Conservation (phyloP, 1,140 invertebrate genomes). For the Leptoteleia sp. region DNA sequence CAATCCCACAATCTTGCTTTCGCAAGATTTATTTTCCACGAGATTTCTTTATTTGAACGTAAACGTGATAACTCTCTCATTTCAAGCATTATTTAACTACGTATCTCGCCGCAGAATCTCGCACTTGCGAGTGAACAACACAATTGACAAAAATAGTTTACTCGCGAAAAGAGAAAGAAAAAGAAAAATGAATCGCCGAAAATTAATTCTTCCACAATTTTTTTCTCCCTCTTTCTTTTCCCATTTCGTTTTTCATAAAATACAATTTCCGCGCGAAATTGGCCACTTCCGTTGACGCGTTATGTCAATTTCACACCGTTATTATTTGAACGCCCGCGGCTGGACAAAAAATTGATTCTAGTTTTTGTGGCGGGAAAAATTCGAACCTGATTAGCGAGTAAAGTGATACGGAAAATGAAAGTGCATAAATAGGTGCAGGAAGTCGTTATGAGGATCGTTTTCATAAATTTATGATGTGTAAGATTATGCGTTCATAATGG, state of each 20-base stretch:
- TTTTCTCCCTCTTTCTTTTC: too few relatives aligned
- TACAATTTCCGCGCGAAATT: constrained; percentile 12
- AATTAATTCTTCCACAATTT: too few relatives aligned
- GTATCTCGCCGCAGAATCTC: constrained; percentile 21
- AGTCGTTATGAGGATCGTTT: constrained; percentile 28
- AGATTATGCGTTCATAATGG: constrained; percentile 21
- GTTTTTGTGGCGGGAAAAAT: constrained; percentile 19
- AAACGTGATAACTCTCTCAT: constrained; percentile 34
- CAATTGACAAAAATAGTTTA: too few relatives aligned
- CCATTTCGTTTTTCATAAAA: too few relatives aligned
- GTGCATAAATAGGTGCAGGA: constrained; percentile 39
- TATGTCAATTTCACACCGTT: constrained; percentile 15
- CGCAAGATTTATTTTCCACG: constrained; percentile 22
- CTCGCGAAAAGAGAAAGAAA: too few relatives aligned
- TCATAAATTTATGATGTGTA: constrained; percentile 24
- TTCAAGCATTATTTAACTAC: constrained; percentile 16
- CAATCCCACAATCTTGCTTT: constrained; percentile 10
- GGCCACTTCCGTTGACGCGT: constrained; percentile 15
- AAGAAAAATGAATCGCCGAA: too few relatives aligned
- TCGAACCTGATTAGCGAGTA: constrained; percentile 39
- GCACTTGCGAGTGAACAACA: too few relatives aligned
- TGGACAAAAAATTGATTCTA: constrained; percentile 11
- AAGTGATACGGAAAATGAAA: constrained; percentile 44
- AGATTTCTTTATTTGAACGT: constrained; percentile 17
- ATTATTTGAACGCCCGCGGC: not conserved